Percentiles rank a stretch among this genome's conserved stretches.
Evolutionary conservation across 1,140 invertebrate genomes (phyloP).

Genomic region (Drosophila nasuta): DNA sequence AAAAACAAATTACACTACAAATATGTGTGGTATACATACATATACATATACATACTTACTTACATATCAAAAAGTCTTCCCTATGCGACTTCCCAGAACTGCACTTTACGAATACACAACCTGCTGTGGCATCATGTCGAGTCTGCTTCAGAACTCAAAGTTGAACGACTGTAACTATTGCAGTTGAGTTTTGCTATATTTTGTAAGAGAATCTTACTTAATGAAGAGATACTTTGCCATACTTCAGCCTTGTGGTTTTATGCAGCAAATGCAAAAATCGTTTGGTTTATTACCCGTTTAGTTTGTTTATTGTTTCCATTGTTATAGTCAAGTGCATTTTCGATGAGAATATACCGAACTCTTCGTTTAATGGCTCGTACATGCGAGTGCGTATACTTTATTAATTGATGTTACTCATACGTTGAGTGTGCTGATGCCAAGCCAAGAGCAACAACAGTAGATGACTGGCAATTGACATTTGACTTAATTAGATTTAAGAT

Average conservation of each 20-base stretch:
- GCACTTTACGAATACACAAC: slow-evolving; percentile 39
- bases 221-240: slow-evolving; percentile 1
- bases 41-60: not conserved
- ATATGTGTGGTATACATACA: not conserved
- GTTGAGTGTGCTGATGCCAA: slow-evolving; percentile 19
- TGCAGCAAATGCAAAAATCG: slow-evolving; percentile 8
- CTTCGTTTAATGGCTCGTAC: slow-evolving; percentile 13
- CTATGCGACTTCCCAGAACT: slow-evolving; percentile 28
- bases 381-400: slow-evolving; percentile 61
- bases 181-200: not conserved
- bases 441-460: not conserved
- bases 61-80: slow-evolving; percentile 27
- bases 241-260: slow-evolving; percentile 15
- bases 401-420: slow-evolving; percentile 68
- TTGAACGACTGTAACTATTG: not conserved
- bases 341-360: slow-evolving; percentile 4
- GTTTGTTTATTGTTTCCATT: slow-evolving; percentile 5
- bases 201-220: slow-evolving; percentile 4
- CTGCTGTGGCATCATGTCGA: slow-evolving; percentile 34
- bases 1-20: slow-evolving; percentile 49
- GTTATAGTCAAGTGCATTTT: slow-evolving; percentile 17
- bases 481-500: slow-evolving; percentile 32
- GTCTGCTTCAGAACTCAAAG: slow-evolving; percentile 6
- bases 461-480: slow-evolving; percentile 47
- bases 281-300: slow-evolving; percentile 8